phyloP scores from a whole-genome alignment of 2,888 invertebrate species.

The Nomada flava region DNA sequence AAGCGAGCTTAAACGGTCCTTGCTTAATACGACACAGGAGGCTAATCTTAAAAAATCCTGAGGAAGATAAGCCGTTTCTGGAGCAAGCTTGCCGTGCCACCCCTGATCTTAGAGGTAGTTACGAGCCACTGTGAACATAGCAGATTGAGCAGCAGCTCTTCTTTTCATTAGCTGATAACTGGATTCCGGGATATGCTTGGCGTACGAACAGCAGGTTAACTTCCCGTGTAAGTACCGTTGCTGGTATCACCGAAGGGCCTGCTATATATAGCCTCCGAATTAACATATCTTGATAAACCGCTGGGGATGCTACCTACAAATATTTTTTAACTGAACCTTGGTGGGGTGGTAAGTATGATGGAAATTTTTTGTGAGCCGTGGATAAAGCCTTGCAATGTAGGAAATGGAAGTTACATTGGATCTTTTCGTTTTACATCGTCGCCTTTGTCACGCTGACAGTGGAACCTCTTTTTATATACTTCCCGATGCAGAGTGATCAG shows the following conservation, averaged over 20 bases:
- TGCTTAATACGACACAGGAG: conserved; percentile 83
- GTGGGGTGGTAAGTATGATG: conserved; percentile 22
- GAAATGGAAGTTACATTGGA: not conserved
- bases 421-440: not conserved
- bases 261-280: conserved; percentile 51
- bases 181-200: conserved; percentile 75
- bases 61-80: conserved; percentile 79
- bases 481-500: too few species aligned
- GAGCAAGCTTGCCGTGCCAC: conserved; percentile 58
- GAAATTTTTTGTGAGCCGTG: not conserved
- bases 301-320: conserved; percentile 38
- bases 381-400: not conserved
- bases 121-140: conserved; percentile 66
- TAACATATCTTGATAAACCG: conserved; percentile 70
- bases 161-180: conserved; percentile 83
- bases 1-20: conserved; percentile 78
- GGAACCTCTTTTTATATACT: too few species aligned
- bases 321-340: conserved; percentile 34
- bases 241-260: conserved; percentile 54
- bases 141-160: conserved; percentile 76
- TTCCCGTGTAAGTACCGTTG: conserved; percentile 65
- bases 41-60: conserved; percentile 82
- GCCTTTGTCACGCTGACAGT: too few species aligned
- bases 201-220: conserved; percentile 82
- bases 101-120: conserved; percentile 64